Conservation (phyloP, 1,140 invertebrate species). For the Eulimnadia texana region DNA sequence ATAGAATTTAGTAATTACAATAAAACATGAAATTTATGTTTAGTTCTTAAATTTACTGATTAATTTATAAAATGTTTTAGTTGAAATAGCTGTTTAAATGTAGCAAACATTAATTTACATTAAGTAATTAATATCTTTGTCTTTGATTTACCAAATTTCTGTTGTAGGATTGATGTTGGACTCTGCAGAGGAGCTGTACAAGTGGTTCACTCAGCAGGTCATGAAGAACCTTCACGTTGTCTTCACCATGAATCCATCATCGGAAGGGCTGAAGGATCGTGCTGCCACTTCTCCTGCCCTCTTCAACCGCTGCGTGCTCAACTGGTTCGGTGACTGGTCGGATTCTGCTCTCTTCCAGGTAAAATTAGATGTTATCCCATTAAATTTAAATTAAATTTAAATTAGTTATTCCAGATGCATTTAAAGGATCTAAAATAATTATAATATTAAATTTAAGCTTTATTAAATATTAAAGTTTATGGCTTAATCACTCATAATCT, state of each 20-base stretch:
- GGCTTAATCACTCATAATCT: too few species aligned
- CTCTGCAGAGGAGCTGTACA: constrained; percentile 95
- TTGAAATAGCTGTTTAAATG: background rate
- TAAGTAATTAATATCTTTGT: background rate
- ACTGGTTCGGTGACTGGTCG: constrained; percentile 99
- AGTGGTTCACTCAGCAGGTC: constrained; percentile 96
- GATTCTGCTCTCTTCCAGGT: constrained; percentile 89
- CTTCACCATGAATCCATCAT: constrained; percentile 99
- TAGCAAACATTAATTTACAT: too few species aligned
- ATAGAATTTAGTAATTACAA: too few species aligned
- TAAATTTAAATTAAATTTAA: constrained; percentile 3
- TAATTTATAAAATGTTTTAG: background rate
- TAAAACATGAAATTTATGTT: too few species aligned
- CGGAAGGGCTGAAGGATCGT: constrained; percentile 92
- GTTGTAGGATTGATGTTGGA: constrained; percentile 75
- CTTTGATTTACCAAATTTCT: background rate
- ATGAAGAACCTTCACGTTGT: constrained; percentile 99
- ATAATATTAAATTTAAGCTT: too few species aligned
- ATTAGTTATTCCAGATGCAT: constrained; percentile 7
- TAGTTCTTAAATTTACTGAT: too few species aligned
- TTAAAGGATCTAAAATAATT: too few species aligned
- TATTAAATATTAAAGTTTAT: too few species aligned
- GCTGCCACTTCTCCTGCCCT: constrained; percentile 96
- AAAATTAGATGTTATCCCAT: constrained; percentile 29
- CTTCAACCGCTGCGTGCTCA: constrained; percentile 98